A percentile compares a stretch with the other conserved stretches of the same genome.
phyloP scores from a whole-genome alignment of 2,888 invertebrate genomes.

The Timema cristinae region DNA sequence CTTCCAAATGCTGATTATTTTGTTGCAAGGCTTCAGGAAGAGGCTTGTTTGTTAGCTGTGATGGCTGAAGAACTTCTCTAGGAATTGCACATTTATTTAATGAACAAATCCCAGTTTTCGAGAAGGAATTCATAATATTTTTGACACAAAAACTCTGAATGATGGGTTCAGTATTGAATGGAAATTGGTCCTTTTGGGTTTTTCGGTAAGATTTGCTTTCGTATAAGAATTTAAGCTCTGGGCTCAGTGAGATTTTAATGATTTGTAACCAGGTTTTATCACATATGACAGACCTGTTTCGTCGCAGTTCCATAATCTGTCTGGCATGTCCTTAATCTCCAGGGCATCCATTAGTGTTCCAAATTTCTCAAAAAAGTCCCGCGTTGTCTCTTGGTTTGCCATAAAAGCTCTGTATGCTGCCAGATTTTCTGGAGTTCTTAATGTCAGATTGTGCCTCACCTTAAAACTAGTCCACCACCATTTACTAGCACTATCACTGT shows the following conservation, averaged over 20 bases:
- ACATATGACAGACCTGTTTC: slow-evolving; percentile 7
- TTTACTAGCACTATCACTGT: background rate
- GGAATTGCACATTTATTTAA: background rate
- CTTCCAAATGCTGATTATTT: too few relatives aligned
- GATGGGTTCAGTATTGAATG: background rate
- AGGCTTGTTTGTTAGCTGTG: background rate
- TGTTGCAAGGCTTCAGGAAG: background rate
- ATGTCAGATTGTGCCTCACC: background rate
- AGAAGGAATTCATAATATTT: background rate
- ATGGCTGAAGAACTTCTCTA: background rate
- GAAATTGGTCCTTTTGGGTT: background rate
- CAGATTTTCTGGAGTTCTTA: background rate
- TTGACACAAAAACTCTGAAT: background rate
- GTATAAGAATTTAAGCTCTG: background rate
- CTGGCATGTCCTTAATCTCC: background rate
- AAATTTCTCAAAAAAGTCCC: background rate
- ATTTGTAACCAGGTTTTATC: slow-evolving; percentile 6
- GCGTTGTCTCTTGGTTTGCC: background rate
- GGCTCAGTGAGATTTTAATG: background rate
- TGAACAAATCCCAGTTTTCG: too few relatives aligned
- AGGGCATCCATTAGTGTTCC: background rate
- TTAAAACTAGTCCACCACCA: background rate
- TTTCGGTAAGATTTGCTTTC: background rate
- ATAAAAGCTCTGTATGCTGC: background rate
- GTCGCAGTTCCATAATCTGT: background rate